Conservation (phyloP, 2,888 invertebrate genomes). For the Allophyes oxyacanthae region DNA sequence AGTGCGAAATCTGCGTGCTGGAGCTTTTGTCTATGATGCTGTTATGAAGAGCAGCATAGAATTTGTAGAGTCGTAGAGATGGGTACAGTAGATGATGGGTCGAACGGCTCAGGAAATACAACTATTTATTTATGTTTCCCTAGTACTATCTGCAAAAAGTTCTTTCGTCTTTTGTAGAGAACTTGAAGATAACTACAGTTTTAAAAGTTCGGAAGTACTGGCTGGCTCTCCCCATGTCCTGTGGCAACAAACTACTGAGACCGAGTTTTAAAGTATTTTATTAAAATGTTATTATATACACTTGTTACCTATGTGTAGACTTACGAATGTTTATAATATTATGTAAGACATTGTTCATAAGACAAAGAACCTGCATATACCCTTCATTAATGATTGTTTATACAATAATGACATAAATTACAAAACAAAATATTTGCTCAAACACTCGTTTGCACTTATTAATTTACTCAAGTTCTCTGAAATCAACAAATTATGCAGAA, state of each 20-base stretch:
- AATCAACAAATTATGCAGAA: slow-evolving; percentile 26
- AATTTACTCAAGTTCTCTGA: slow-evolving; percentile 36
- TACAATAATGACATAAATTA: slow-evolving; percentile 36
- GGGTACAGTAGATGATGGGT: background rate
- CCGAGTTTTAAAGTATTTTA: too few relatives aligned
- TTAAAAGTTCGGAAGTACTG: too few relatives aligned
- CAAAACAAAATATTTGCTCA: slow-evolving; percentile 37
- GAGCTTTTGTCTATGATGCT: slow-evolving; percentile 29
- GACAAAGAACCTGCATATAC: slow-evolving; percentile 34
- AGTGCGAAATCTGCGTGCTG: slow-evolving; percentile 56
- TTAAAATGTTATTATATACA: background rate
- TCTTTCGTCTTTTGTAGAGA: too few relatives aligned
- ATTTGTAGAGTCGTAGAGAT: slow-evolving; percentile 8
- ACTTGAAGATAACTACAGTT: too few relatives aligned
- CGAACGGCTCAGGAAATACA: background rate
- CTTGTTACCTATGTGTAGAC: slow-evolving; percentile 5
- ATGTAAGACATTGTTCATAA: slow-evolving; percentile 35
- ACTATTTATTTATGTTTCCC: too few relatives aligned
- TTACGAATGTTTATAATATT: slow-evolving; percentile 28
- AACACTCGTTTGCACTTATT: slow-evolving; percentile 32
- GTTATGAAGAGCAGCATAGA: slow-evolving; percentile 3
- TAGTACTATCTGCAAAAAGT: too few relatives aligned
- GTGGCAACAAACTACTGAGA: too few relatives aligned
- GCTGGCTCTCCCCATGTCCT: too few relatives aligned
- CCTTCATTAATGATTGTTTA: slow-evolving; percentile 31